Evolutionary conservation across 2,888 invertebrate genomes (phyloP), one percentile per base, ranked within the genome.

Genomic region (Lycaena phlaeas): DNA sequence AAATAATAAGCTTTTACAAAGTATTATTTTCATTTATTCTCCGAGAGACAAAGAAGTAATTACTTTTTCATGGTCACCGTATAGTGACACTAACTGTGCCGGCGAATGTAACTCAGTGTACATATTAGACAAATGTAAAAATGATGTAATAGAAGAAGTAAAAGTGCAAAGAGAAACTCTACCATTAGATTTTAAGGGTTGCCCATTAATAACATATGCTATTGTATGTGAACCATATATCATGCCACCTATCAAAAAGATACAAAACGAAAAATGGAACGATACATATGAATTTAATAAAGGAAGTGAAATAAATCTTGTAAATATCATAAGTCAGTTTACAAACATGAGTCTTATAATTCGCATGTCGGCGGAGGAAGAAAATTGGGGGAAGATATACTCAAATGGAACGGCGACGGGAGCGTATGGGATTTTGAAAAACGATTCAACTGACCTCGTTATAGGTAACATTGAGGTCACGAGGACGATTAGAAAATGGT

Each of bases 401-500:
- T 49, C 52, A 34, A 68, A 81, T 42, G 84, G 85, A 6, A 60
- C 64, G 2, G 72, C 81, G 6, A 70, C 74, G 2, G 85, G 82
- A 15, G 73, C 78, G 1, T 85, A 61, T 43, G 56, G 45, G 7
- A 49, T 68, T 10, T 50, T 85, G 14, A 66, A 60, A 53, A 68
- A 72, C 36, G 73, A 75, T 45, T 57, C 66, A 2, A 67, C 60
- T 1, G 81, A 84, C 49, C 50, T 85, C 6, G 63, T 85, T 6
- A 74, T 85, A 27, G 85, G 85, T 4, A 82, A 84, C 48, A 71
- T 85, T 40, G 82, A 85, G 64, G 81, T 82, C 0, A 79, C 84
- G 1, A 74, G 62, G 50, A 64, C 61, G 9, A 65, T 79, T 4
- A 58, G 85, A 6, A 77, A 70, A 48, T 81, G 77, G 74, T 85